Base-by-base conservation (phyloP, 2,797 vertebrate genomes). In the Neosalanx taihuensis region DNA sequence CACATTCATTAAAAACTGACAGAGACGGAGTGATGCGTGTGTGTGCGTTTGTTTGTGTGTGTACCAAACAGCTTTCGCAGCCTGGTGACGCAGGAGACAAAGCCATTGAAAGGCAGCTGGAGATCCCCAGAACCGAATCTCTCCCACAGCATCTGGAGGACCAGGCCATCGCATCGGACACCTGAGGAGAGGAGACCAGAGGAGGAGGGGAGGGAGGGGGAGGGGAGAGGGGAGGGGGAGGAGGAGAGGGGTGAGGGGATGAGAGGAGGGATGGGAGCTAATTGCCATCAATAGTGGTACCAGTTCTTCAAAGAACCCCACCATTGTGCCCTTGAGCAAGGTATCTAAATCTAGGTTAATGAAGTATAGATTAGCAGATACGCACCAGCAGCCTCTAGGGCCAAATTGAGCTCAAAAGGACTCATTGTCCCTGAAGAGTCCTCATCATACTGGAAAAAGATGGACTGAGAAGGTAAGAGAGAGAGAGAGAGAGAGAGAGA, bases 41-140 rank as follows among this genome's bases (percentile, higher is more conserved):
- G 23, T 26, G 15, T 17, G 49, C 31, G n/a, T 53, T 41, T 63
- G 46, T 51, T 49, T 63, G 58, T 62, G 57, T 64, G 49, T 67
- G 72, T 35, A 94, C 92, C 91, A 23, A 91, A 92, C 64, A 94
- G 90, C 63, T 84, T 90, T 72, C 78, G 89, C 80, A 94, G 84
- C 79, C 90, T 87, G 75, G 86, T 82, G 75, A 92, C 85, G 84
- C 91, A 91, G 2, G 90, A 83, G 64, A 93, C 87, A 57, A 93
- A 94, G 77, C 84, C 67, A 0, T 85, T 69, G 81, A 94, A 92
- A 35, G 90, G 78, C 83, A 93, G 72, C 9, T 87, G 83, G 49
- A 76, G 83, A 60, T 91, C 89, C 80, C 91, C 92, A 67, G 91
- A 83, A 20, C 87, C 85, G 64, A 93, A 92, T 5, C 93, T 83